phyloP scores from a whole-genome alignment of 2,113 vertebrate species.

The Pyxicephalus adspersus region DNA sequence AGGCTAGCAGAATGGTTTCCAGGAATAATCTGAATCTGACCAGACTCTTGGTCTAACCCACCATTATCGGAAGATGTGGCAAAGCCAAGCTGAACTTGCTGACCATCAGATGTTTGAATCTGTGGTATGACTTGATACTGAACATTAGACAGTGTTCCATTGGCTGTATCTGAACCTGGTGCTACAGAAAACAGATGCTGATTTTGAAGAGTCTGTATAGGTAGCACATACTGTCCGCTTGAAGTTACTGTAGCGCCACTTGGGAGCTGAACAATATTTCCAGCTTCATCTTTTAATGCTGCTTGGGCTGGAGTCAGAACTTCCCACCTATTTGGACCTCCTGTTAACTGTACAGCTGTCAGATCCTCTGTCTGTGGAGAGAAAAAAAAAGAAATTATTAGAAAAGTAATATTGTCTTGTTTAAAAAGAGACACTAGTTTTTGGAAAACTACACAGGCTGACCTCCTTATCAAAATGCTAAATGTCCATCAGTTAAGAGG shows the following conservation, averaged over 20 bases:
- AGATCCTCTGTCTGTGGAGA: conserved; percentile 84
- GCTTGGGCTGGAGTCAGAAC: conserved; percentile 86
- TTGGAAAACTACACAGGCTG: too few relatives aligned
- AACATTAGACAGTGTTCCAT: conserved; percentile 95
- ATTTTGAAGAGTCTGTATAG: conserved; percentile 96
- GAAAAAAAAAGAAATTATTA: conserved; percentile 61
- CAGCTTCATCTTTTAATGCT: conserved; percentile 90
- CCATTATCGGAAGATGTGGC: conserved; percentile 86
- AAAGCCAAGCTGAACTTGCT: conserved; percentile 92
- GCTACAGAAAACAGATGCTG: conserved; percentile 95
- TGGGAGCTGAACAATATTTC: conserved; percentile 93
- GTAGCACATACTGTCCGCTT: conserved; percentile 97
- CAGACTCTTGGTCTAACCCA: conserved; percentile 90
- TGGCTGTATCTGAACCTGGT: conserved; percentile 88
- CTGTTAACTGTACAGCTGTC: conserved; percentile 88
- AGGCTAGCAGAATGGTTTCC: conserved; percentile 85
- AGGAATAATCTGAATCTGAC: conserved; percentile 97
- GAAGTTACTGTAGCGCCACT: conserved; percentile 90
- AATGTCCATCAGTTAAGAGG: too few relatives aligned
- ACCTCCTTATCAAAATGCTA: too few relatives aligned
- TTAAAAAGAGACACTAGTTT: too few relatives aligned
- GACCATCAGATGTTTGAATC: conserved; percentile 93
- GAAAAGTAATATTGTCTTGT: too few relatives aligned
- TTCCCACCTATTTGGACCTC: conserved; percentile 93
- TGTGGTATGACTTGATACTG: conserved; percentile 99